Conservation (phyloP, 2,888 invertebrate genomes). For the Drosophila histrio region DNA sequence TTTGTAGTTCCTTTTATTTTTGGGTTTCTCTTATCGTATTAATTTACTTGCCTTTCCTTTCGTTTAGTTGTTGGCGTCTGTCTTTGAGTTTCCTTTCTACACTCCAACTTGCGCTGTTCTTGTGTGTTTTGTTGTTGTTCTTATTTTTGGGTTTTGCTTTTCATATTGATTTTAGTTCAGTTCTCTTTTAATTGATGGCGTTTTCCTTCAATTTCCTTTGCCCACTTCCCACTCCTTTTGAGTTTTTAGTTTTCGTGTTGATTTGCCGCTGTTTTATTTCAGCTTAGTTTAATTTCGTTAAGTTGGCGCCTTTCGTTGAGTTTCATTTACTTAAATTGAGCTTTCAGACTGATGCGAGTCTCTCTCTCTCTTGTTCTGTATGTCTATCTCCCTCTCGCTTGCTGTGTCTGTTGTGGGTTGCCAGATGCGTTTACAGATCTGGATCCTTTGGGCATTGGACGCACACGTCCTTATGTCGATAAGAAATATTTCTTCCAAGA, state of each 20-base stretch:
- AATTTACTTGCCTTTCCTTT: not conserved
- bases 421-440: slow-evolving; percentile 96
- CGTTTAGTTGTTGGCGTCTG: not conserved
- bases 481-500: slow-evolving; percentile 98
- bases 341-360: slow-evolving; percentile 66
- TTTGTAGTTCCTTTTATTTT: slow-evolving; percentile 32
- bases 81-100: not conserved
- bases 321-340: not conserved
- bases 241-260: slow-evolving; percentile 1
- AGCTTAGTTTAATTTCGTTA: slow-evolving; percentile 13
- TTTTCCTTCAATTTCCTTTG: too few relatives aligned
- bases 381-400: slow-evolving; percentile 8
- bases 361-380: slow-evolving; percentile 9
- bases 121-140: too few relatives aligned
- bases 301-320: not conserved
- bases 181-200: too few relatives aligned
- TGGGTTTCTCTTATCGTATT: slow-evolving; percentile 2
- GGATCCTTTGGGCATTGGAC: slow-evolving; percentile 96
- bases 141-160: too few relatives aligned
- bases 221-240: too few relatives aligned
- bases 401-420: slow-evolving; percentile 76
- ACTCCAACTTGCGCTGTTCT: too few relatives aligned
- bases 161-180: too few relatives aligned
- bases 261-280: not conserved
- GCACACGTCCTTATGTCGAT: slow-evolving; percentile 96